Base-by-base conservation (phyloP, 2,888 invertebrate genomes). In the Desoria tigrina region DNA sequence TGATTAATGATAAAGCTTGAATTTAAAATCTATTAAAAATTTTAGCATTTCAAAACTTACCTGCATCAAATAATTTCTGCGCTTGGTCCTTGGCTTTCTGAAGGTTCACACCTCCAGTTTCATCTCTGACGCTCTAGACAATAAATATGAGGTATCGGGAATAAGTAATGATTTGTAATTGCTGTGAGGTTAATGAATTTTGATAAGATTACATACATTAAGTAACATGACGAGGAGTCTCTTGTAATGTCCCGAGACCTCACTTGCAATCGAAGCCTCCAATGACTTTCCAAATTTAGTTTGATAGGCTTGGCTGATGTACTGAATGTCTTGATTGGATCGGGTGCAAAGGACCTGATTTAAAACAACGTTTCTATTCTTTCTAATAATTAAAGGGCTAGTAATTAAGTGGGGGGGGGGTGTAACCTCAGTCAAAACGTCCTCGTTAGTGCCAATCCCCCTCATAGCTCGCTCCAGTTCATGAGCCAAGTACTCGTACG, bases 161-260 rank as follows among this genome's bases (percentile, higher is more conserved):
- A n/a, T n/a, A n/a, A n/a, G n/a, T n/a, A n/a, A n/a, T n/a, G n/a
- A n/a, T n/a, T n/a, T n/a, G n/a, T n/a, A n/a, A n/a, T n/a, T n/a
- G n/a, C 37, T 42, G 21, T 4, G 23, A 54, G 16, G 4, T 39
- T 63, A 24, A 1, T n/a, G 58, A 50, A 61, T 24, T 61, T n/a
- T 9, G 51, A 51, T 7, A 53, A 18, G 14, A 9, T 53, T n/a
- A 26, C 83, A 81, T 80, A 85, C 85, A 69, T 87, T 87, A 24
- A 87, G 84, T 65, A 89, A 86, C 69, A 90, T 84, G 0, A 90
- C 88, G 23, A 92, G 83, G 51, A 92, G 83, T 2, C 90, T 84
- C 11, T 90, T 84, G 81, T 91, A 88, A 81, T 90, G 87, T 0
- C 91, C 90, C 1, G 88, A 87, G 0, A 90, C 90, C 81, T 91